Percentiles rank a stretch among this genome's conserved stretches.
Evolutionary conservation across 2,888 invertebrate genomes (phyloP).

Genomic region (Xanthia togata): DNA sequence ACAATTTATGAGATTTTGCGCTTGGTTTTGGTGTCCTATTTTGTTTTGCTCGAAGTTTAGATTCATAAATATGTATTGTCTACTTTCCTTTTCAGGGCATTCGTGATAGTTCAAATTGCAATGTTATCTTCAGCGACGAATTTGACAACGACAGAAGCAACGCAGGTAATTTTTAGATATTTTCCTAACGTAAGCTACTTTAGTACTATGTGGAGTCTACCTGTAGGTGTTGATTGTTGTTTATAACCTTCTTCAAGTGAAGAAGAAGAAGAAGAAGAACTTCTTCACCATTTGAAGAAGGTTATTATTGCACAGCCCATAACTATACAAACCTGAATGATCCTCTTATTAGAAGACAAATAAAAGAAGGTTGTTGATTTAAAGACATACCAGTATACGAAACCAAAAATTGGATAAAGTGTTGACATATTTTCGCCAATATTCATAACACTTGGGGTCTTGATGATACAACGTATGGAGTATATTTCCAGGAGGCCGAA

Average conservation of each 20-base stretch:
- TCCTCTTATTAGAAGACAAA: not conserved
- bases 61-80: slow-evolving; percentile 30
- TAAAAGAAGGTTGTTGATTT: not conserved
- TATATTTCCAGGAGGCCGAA: slow-evolving; percentile 51
- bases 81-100: slow-evolving; percentile 78
- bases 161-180: slow-evolving; percentile 52
- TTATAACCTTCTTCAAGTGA: no score
- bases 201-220: not conserved
- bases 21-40: slow-evolving; percentile 22
- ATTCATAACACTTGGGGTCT: not conserved
- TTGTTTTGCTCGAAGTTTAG: not conserved
- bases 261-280: no score
- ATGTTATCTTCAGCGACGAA: slow-evolving; percentile 78
- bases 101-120: slow-evolving; percentile 77
- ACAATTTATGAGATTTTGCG: slow-evolving; percentile 46
- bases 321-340: not conserved
- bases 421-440: not conserved
- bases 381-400: not conserved
- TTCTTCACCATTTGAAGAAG: not conserved
- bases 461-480: slow-evolving; percentile 3
- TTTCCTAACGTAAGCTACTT: not conserved
- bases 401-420: no score
- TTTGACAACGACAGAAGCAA: slow-evolving; percentile 70
- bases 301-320: no score
- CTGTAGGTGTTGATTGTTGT: not conserved